Percentiles rank a stretch among this genome's conserved stretches.
These are phyloP conservation scores for Dendroctonus valens DNA, from an alignment of 1,140 invertebrate species.

Conservation along the genomic window DNA sequence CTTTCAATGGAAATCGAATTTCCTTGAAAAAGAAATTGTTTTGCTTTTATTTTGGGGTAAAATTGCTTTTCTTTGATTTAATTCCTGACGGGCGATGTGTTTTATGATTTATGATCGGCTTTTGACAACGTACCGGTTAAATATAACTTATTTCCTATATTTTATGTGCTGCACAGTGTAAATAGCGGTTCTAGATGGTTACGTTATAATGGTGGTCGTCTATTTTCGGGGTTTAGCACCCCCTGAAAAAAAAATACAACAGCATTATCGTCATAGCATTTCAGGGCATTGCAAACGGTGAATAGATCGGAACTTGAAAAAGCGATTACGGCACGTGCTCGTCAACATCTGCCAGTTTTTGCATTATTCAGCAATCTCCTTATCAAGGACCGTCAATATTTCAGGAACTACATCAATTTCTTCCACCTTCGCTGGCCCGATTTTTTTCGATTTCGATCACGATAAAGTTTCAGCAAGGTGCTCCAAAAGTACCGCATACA, in stretches of 20 bases:
- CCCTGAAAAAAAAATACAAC: too few relatives aligned
- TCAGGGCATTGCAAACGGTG: too few relatives aligned
- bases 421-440: slow-evolving; percentile 1
- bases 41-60: slow-evolving; percentile 22
- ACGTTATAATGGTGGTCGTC: too few relatives aligned
- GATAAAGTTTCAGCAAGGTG: slow-evolving; percentile 14
- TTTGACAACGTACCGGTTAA: slow-evolving; percentile 1
- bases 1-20: slow-evolving; percentile 9
- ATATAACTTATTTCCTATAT: background rate
- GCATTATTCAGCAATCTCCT: slow-evolving; percentile 12
- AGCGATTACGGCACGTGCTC: too few relatives aligned
- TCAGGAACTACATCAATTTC: slow-evolving; percentile 21
- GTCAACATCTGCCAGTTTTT: slow-evolving; percentile 7
- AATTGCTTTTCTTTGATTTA: slow-evolving; percentile 19
- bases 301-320: too few relatives aligned
- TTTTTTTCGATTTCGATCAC: slow-evolving; percentile 6
- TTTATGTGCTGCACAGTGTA: background rate
- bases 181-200: background rate
- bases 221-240: too few relatives aligned
- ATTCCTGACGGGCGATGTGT: slow-evolving; percentile 9
- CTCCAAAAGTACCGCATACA: background rate
- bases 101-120: slow-evolving; percentile 11
- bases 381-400: slow-evolving; percentile 5
- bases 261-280: too few relatives aligned
- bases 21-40: slow-evolving; percentile 20